Evolutionary conservation across 2,113 vertebrate species (phyloP).

Genomic region (Synodontis membranacea): DNA sequence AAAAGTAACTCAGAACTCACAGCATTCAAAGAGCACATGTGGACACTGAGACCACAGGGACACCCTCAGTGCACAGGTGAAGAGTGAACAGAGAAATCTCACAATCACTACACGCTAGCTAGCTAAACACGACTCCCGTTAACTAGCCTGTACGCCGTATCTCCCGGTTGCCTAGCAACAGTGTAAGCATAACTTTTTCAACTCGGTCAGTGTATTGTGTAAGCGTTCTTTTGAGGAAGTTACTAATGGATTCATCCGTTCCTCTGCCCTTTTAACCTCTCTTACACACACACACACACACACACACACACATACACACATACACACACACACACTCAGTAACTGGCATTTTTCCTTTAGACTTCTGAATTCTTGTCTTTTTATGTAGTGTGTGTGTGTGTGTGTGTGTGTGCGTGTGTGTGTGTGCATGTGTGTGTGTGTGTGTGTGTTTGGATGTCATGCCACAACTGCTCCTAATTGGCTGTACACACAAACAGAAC

Average conservation of each 20-base stretch:
- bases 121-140: background rate
- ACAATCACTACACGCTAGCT: background rate
- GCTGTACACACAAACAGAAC: slow-evolving; percentile 34
- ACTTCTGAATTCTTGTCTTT: no score
- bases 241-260: background rate
- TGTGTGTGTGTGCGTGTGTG: slow-evolving; percentile 31
- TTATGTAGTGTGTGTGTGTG: slow-evolving; percentile 29
- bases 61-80: background rate
- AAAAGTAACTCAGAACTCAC: background rate
- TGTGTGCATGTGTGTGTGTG: slow-evolving; percentile 38
- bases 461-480: slow-evolving; percentile 43
- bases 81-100: background rate
- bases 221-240: slow-evolving; percentile 24
- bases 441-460: slow-evolving; percentile 12
- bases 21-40: no score
- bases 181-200: background rate
- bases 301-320: slow-evolving; percentile 8
- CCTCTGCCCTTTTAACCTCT: background rate
- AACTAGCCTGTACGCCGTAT: background rate
- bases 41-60: no score
- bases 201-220: background rate
- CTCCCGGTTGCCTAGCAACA: background rate
- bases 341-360: background rate
- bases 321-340: slow-evolving; percentile 4
- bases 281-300: slow-evolving; percentile 6